Percentiles rank a stretch among this genome's conserved stretches.
Evolutionary conservation across 2,113 vertebrate species (phyloP).

Genomic region (Aix galericulata): DNA sequence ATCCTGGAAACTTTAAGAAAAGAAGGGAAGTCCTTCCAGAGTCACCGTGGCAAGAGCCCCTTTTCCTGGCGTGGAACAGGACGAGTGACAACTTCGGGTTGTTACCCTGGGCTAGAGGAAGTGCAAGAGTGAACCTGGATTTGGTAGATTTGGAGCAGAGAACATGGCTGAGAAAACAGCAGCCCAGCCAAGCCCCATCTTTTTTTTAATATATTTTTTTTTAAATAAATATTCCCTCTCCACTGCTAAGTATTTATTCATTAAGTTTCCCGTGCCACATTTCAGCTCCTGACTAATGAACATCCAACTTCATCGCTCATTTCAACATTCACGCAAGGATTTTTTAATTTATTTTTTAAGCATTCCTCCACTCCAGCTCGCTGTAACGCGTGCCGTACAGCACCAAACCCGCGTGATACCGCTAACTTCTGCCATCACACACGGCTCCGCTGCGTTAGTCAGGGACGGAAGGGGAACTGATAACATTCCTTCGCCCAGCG

Average conservation of each 20-base stretch:
- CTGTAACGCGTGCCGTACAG: neutral
- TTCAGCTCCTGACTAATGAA: neutral
- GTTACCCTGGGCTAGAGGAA: neutral
- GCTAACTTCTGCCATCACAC: fast-evolving
- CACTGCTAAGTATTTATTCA: neutral
- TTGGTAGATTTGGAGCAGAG: neutral
- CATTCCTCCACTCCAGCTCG: neutral
- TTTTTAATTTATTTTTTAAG: neutral
- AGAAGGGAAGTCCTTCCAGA: neutral
- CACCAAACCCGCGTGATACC: neutral
- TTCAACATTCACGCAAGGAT: neutral
- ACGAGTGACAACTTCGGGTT: neutral
- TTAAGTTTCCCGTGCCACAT: neutral
- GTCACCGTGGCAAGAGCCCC: neutral
- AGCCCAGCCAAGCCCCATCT: neutral
- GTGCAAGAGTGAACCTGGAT: neutral
- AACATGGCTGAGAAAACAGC: neutral
- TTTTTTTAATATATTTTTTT: neutral
- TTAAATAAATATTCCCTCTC: neutral
- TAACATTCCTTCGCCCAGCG: neutral
- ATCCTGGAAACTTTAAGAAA: neutral
- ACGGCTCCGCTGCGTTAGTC: neutral
- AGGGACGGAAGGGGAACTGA: neutral
- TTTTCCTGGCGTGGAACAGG: neutral
- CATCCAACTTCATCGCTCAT: neutral